These are phyloP conservation scores for Tetanocera ferruginea DNA, from an alignment of 2,888 invertebrate species.

Conservation along the genomic window DNA sequence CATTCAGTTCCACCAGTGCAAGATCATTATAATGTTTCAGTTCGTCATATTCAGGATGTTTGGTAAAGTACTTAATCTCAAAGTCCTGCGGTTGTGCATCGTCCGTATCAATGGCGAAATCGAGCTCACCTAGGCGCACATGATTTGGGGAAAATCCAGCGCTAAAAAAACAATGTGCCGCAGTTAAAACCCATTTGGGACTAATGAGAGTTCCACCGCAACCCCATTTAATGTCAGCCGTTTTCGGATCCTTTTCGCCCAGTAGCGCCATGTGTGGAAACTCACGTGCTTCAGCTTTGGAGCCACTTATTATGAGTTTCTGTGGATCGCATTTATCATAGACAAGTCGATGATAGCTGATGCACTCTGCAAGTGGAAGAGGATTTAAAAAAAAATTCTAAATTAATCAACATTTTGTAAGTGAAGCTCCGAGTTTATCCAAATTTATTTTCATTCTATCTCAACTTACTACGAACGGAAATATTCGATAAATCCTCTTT, in stretches of 20 bases:
- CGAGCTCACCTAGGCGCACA: conserved; percentile 68
- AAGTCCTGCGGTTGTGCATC: conserved; percentile 62
- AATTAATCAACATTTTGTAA: not conserved
- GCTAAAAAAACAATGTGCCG: conserved; percentile 72
- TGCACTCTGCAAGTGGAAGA: conserved; percentile 17
- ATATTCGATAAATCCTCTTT: conserved; percentile 5
- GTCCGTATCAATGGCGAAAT: conserved; percentile 56
- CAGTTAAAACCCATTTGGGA: conserved; percentile 72
- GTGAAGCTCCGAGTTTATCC: not conserved
- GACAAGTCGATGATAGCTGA: conserved; percentile 4
- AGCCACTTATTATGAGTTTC: conserved; percentile 50
- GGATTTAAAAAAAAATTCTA: not conserved
- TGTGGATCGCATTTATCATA: conserved; percentile 45
- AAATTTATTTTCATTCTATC: not conserved
- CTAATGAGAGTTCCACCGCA: conserved; percentile 75
- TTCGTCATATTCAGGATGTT: conserved; percentile 69
- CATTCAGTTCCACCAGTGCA: conserved; percentile 70
- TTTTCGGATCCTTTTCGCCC: conserved; percentile 41
- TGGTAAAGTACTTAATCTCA: conserved; percentile 56
- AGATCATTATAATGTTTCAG: conserved; percentile 72
- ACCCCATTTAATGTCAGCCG: conserved; percentile 56
- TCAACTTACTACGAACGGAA: conserved; percentile 3
- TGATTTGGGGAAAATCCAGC: conserved; percentile 52
- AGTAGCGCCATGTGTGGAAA: conserved; percentile 60
- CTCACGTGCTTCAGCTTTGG: conserved; percentile 52